Conservation (phyloP, 2,113 vertebrate species). For the Cyprinodon variegatus region DNA sequence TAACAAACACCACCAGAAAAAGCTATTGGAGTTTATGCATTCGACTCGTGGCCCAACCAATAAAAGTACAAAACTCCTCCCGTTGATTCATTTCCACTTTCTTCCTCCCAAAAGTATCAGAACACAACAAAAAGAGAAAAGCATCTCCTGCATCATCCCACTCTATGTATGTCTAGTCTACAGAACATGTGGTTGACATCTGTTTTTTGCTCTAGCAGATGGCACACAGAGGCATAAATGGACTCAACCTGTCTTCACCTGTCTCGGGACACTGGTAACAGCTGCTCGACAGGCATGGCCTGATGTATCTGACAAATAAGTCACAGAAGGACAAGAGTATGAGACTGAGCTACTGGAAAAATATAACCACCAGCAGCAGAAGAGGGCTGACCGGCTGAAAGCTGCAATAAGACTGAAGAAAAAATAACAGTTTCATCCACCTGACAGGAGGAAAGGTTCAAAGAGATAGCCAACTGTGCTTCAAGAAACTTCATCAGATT, state of each 20-base stretch:
- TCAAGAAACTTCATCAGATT: neutral
- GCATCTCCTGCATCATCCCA: neutral
- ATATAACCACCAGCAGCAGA: neutral
- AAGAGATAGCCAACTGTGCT: neutral
- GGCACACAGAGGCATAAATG: conserved; percentile 20
- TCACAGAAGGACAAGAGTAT: conserved; percentile 2
- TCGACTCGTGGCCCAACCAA: neutral
- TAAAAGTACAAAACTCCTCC: neutral
- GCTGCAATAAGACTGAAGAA: neutral
- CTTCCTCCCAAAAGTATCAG: neutral
- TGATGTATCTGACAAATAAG: conserved; percentile 25
- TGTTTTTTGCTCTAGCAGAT: conserved; percentile 45
- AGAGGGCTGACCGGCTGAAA: conserved; percentile 12
- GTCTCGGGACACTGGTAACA: conserved; percentile 25
- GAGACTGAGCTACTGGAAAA: conserved; percentile 2
- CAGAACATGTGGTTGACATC: conserved; percentile 50
- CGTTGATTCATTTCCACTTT: neutral
- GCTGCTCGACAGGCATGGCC: conserved; percentile 13
- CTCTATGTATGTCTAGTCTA: conserved; percentile 11
- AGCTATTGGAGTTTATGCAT: neutral
- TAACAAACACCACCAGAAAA: neutral
- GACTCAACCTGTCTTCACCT: conserved; percentile 40
- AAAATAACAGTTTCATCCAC: neutral
- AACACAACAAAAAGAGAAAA: neutral
- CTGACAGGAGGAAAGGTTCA: neutral